Conservation (phyloP, 1,140 invertebrate species). For the Lepidurus apus region DNA sequence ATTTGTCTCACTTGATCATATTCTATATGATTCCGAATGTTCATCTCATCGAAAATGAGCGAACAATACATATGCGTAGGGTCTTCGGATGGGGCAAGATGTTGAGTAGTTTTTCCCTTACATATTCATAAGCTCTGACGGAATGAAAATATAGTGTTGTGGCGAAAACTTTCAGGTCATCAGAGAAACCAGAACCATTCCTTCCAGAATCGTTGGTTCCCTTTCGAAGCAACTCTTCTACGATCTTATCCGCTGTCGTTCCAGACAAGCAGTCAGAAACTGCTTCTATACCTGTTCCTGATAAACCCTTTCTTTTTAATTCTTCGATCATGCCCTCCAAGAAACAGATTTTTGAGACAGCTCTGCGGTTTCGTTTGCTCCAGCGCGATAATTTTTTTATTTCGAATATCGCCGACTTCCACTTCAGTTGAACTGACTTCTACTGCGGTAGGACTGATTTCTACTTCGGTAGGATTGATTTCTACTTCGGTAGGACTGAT, state of each 20-base stretch:
- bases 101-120: constrained; percentile 43
- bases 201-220: constrained; percentile 4
- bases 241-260: neutral
- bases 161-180: constrained; percentile 40
- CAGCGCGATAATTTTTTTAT: neutral
- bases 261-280: neutral
- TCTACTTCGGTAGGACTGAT: too few species aligned
- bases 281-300: too few species aligned
- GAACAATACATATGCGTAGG: constrained; percentile 36
- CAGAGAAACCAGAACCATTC: neutral
- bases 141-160: constrained; percentile 46
- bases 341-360: constrained; percentile 6
- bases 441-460: too few species aligned
- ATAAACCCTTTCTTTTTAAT: neutral
- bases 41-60: constrained; percentile 36
- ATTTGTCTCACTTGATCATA: constrained; percentile 34
- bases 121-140: constrained; percentile 44
- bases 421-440: too few species aligned
- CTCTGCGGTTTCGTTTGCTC: neutral
- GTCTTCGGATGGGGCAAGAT: constrained; percentile 44
- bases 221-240: neutral
- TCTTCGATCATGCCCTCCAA: neutral
- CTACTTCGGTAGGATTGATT: too few species aligned
- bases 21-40: constrained; percentile 34
- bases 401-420: too few species aligned